Conservation (phyloP, 2,113 vertebrate genomes). For the Gulo gulo region DNA sequence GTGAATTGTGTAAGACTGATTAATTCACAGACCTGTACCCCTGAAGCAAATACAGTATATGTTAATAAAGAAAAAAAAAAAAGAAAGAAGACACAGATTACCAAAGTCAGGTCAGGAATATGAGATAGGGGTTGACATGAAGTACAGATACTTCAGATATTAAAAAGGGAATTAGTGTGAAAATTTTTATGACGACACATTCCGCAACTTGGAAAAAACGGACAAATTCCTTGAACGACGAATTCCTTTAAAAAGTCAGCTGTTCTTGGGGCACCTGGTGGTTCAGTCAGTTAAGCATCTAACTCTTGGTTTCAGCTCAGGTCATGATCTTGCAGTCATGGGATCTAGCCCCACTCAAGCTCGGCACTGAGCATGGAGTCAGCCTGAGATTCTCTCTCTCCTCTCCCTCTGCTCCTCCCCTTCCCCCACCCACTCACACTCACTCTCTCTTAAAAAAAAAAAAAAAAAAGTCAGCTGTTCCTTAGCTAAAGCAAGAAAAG, state of each 20-base stretch:
- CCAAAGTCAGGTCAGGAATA: background rate
- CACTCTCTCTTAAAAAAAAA: background rate
- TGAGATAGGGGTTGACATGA: background rate
- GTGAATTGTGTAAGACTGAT: no score
- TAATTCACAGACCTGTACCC: no score
- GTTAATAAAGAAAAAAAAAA: no score
- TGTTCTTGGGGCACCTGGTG: background rate
- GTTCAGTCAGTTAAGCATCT: background rate
- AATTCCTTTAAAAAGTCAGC: background rate
- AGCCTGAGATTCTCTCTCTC: background rate
- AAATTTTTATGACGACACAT: background rate
- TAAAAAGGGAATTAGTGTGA: background rate
- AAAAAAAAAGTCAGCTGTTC: background rate
- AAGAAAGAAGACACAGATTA: background rate
- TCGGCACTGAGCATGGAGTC: background rate
- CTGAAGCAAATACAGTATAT: no score
- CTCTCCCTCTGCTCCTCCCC: background rate
- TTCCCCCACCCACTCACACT: background rate
- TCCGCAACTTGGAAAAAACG: background rate
- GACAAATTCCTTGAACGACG: background rate
- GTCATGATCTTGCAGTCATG: background rate
- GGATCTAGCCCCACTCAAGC: background rate
- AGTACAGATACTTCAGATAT: background rate
- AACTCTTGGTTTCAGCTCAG: background rate
- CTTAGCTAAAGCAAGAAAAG: background rate